A percentile compares a stretch with the other conserved stretches of the same genome.
phyloP scores from a whole-genome alignment of 2,113 vertebrate species.

The Meles meles region DNA sequence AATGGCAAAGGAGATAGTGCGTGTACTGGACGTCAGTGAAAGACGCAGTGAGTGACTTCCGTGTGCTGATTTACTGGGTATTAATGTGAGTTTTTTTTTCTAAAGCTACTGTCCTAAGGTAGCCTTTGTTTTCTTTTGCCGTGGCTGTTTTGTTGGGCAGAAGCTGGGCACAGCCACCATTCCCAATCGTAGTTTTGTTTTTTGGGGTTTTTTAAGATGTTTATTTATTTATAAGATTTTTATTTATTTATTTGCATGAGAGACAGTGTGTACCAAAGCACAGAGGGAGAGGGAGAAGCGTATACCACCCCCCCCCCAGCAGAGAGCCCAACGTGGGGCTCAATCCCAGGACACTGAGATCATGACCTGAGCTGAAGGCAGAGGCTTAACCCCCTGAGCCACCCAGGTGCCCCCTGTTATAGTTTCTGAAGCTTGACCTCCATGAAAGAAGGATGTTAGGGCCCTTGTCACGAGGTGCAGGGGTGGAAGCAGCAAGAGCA shows the following conservation, averaged over 20 bases:
- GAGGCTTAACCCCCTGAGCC: not conserved
- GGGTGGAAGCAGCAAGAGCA: not conserved
- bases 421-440: not conserved
- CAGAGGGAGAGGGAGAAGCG: not conserved
- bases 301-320: fast-evolving
- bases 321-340: not conserved
- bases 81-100: not conserved
- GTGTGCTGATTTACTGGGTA: not conserved
- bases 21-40: not conserved
- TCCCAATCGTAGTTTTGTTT: not conserved
- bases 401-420: no score
- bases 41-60: not conserved
- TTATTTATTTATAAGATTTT: not conserved
- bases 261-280: no score
- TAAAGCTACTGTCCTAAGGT: not conserved
- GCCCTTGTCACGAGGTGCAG: not conserved
- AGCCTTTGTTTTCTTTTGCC: not conserved
- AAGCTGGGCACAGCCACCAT: not conserved
- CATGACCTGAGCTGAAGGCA: not conserved
- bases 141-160: not conserved
- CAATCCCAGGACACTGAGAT: not conserved
- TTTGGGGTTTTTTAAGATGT: not conserved
- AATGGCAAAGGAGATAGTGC: not conserved
- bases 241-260: not conserved
- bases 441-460: not conserved